Percentiles rank a stretch among this genome's conserved stretches.
phyloP scores from a whole-genome alignment of 2,797 vertebrate species.

The Hydrophis major region DNA sequence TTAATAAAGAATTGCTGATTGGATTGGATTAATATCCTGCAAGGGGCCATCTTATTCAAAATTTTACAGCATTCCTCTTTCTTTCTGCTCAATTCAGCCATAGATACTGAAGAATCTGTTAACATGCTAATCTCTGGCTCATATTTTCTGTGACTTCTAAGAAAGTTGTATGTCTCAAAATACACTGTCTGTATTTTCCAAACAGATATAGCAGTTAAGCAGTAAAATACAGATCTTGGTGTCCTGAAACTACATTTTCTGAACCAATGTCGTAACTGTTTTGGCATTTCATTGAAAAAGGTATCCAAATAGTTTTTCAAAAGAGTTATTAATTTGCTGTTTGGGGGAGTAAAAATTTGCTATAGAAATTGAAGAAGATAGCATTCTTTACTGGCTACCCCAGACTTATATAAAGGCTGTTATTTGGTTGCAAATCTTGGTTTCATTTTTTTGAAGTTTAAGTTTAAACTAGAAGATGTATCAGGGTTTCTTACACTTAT shows the following conservation, averaged over 20 bases:
- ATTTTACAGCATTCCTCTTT: conserved; percentile 25
- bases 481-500: conserved; percentile 29
- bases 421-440: conserved; percentile 62
- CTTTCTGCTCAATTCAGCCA: conserved; percentile 49
- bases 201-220: conserved; percentile 27
- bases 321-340: conserved; percentile 44
- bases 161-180: conserved; percentile 40
- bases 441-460: conserved; percentile 66
- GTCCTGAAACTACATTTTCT: not conserved
- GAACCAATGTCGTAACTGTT: not conserved
- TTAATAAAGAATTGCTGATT: conserved; percentile 30
- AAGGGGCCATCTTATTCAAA: conserved; percentile 1
- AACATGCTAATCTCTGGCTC: conserved; percentile 20
- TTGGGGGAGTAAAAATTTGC: conserved; percentile 41
- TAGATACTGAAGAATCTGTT: conserved; percentile 43
- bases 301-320: conserved; percentile 41
- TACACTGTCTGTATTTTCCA: not conserved
- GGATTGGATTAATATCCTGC: conserved; percentile 6
- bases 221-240: not conserved
- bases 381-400: conserved; percentile 47
- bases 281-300: conserved; percentile 20
- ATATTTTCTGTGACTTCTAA: conserved; percentile 31
- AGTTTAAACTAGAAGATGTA: conserved; percentile 63
- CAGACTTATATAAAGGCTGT: conserved; percentile 64
- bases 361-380: conserved; percentile 52